Percentiles rank a stretch among this genome's conserved stretches.
Evolutionary conservation across 2,888 invertebrate genomes (phyloP).

Genomic region (Acronicta psi): DNA sequence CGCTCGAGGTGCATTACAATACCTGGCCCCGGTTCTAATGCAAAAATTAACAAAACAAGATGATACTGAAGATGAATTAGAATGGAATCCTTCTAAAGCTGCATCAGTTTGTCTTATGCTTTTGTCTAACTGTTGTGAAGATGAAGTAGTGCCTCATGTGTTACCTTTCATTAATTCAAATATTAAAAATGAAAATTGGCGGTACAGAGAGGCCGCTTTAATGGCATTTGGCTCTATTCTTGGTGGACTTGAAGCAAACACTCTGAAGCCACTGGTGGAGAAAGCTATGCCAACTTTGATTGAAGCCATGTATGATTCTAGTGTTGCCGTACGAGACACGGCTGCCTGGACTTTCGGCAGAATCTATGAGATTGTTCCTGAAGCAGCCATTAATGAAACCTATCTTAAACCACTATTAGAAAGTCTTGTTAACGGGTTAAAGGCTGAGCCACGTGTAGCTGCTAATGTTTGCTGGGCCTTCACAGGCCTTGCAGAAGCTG

Average conservation of each 20-base stretch:
- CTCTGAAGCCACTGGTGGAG: constrained; percentile 97
- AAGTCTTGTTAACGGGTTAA: constrained; percentile 95
- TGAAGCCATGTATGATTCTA: constrained; percentile 97
- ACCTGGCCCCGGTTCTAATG: constrained; percentile 97
- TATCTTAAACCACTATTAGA: constrained; percentile 95
- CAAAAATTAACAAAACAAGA: constrained; percentile 98
- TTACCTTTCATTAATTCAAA: constrained; percentile 98
- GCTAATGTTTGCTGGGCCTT: constrained; percentile 99
- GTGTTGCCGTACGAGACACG: constrained; percentile 98
- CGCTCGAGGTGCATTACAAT: constrained; percentile 99
- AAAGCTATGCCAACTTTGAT: constrained; percentile 99
- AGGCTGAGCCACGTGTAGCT: constrained; percentile 98
- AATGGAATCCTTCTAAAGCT: constrained; percentile 99
- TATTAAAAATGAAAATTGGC: constrained; percentile 97
- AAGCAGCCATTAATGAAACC: constrained; percentile 96
- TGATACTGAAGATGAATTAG: constrained; percentile 99
- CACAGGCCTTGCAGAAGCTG: constrained; percentile 98
- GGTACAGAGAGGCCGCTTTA: constrained; percentile 97
- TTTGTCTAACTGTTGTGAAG: constrained; percentile 98
- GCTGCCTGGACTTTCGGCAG: constrained; percentile 99
- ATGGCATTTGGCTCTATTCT: constrained; percentile 99
- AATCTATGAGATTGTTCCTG: constrained; percentile 98
- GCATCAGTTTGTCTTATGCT: constrained; percentile 99
- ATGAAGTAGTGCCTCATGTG: constrained; percentile 98
- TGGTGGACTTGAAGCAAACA: constrained; percentile 96